phyloP scores from a whole-genome alignment of 1,140 invertebrate species.

The Papilio machaon region DNA sequence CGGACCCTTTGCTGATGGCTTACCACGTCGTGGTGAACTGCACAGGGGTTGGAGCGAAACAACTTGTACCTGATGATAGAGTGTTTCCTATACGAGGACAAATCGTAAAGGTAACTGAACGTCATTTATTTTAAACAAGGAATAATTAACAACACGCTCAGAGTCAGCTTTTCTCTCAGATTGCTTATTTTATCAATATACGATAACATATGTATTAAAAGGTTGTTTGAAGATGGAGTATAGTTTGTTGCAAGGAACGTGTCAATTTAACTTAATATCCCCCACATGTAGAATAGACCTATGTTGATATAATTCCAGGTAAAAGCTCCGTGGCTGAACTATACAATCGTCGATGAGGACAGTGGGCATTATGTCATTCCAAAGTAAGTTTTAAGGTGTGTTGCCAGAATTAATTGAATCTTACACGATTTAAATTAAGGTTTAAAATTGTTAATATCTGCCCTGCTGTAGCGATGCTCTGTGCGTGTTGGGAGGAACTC shows the following conservation, averaged over 20 bases:
- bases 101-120: slow-evolving; percentile 83
- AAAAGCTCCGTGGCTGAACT: slow-evolving; percentile 85
- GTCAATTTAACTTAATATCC: too few relatives aligned
- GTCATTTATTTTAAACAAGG: background rate
- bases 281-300: too few relatives aligned
- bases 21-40: slow-evolving; percentile 90
- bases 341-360: slow-evolving; percentile 82
- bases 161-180: too few relatives aligned
- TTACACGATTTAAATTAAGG: background rate
- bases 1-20: slow-evolving; percentile 74
- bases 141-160: background rate
- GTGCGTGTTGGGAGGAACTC: slow-evolving; percentile 89
- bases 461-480: slow-evolving; percentile 81
- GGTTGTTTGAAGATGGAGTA: too few relatives aligned
- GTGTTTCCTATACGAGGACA: slow-evolving; percentile 87
- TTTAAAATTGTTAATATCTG: slow-evolving; percentile 1
- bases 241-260: too few relatives aligned
- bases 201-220: too few relatives aligned
- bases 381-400: slow-evolving; percentile 82
- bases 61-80: slow-evolving; percentile 82
- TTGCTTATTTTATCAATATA: too few relatives aligned
- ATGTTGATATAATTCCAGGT: slow-evolving; percentile 74
- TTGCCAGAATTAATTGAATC: background rate
- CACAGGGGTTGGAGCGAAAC: slow-evolving; percentile 84
- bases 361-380: slow-evolving; percentile 88